phyloP scores from a whole-genome alignment of 1,140 invertebrate genomes.

The Drosophila trapezifrons region DNA sequence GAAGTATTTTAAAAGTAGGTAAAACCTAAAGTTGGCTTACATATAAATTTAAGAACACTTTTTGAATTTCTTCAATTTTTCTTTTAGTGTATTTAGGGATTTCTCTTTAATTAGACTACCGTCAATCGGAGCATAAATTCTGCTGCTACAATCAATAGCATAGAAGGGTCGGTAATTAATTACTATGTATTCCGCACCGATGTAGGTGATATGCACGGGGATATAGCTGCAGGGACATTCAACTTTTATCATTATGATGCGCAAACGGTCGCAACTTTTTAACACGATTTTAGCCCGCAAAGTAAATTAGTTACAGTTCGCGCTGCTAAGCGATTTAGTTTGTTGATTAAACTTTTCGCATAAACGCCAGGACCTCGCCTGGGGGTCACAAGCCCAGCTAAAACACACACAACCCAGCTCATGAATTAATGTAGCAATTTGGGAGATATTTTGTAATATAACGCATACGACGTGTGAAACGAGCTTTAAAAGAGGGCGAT shows the following conservation, averaged over 20 bases:
- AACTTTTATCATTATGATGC: constrained; percentile 82
- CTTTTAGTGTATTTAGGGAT: neutral
- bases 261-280: constrained; percentile 75
- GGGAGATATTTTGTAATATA: constrained; percentile 16
- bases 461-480: constrained; percentile 21
- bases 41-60: neutral
- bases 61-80: neutral
- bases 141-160: constrained; percentile 47
- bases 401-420: constrained; percentile 5
- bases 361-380: constrained; percentile 67
- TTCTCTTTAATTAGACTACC: constrained; percentile 26
- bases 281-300: constrained; percentile 31
- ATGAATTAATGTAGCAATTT: constrained; percentile 22
- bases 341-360: constrained; percentile 78
- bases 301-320: constrained; percentile 74
- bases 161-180: constrained; percentile 39
- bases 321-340: constrained; percentile 80
- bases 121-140: constrained; percentile 23
- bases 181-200: constrained; percentile 4
- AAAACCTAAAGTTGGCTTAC: too few species aligned
- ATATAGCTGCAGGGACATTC: constrained; percentile 44
- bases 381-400: constrained; percentile 2
- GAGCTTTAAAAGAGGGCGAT: neutral
- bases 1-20: too few species aligned
- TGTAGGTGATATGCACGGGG: constrained; percentile 1